A percentile compares a stretch with the other conserved stretches of the same genome.
These are phyloP conservation scores for Bombus turneri DNA, from an alignment of 1,140 invertebrate species.

Conservation along the genomic window DNA sequence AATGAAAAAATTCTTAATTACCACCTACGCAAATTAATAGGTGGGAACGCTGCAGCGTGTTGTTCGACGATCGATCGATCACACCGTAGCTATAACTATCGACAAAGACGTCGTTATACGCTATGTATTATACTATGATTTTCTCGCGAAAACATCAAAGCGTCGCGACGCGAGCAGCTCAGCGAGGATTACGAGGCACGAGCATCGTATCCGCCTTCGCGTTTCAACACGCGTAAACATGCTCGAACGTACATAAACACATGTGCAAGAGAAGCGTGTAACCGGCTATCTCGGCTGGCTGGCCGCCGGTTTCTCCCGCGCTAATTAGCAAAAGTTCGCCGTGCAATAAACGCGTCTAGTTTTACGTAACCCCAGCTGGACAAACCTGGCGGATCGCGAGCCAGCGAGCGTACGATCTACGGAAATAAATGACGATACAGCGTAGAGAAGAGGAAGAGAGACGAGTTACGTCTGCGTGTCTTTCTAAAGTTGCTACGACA, in stretches of 20 bases:
- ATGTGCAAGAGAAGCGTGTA: constrained; percentile 20
- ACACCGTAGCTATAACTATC: background rate
- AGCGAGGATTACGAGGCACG: background rate
- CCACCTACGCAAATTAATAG: too few species aligned
- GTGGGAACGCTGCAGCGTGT: background rate
- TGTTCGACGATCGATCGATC: background rate
- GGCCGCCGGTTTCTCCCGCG: constrained; percentile 79
- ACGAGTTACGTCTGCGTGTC: background rate
- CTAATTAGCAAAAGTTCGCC: constrained; percentile 82
- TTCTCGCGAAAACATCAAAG: background rate
- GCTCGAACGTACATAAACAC: constrained; percentile 9
- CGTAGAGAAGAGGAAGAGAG: background rate
- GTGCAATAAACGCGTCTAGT: constrained; percentile 78
- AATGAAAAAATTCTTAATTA: too few species aligned
- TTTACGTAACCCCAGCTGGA: constrained; percentile 75
- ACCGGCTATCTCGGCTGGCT: constrained; percentile 73
- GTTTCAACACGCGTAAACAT: constrained; percentile 21
- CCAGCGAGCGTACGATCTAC: background rate
- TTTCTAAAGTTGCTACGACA: background rate
- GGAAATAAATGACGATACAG: constrained; percentile 25
- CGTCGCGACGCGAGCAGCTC: background rate
- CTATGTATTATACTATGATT: background rate
- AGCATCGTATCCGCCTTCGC: constrained; percentile 54
- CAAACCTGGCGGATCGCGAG: constrained; percentile 54
- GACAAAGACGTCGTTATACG: too few species aligned